Base-by-base conservation (phyloP, 2,888 invertebrate genomes). In the Temnothorax unifasciatus region DNA sequence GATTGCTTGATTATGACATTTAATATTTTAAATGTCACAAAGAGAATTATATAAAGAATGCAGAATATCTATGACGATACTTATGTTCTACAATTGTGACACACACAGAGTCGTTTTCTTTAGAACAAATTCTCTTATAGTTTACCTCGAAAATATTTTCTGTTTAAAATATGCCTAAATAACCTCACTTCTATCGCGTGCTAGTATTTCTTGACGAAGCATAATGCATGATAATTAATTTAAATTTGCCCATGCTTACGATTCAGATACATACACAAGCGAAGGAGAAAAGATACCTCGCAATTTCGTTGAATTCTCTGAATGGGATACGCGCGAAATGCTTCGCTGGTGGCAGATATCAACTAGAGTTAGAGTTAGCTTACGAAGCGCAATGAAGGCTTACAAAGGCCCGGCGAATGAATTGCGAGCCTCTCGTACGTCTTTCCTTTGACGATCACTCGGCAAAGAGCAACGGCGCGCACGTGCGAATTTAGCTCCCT, bases 391-490 rank as follows among this genome's bases (percentile, higher is more conserved):
- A 47, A 76, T n/a, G 44, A 47, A 69, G 47, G 44, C 41, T 68
- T 68, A 44, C 54, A 41, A 54, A 68, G 6, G 15, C 77, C 34
- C 68, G 38, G 15, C 25, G 34, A 18, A 71, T 88, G 84, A 88
- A 88, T 85, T 84, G 81, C 82, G 73, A 76, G 34, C 15, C 38
- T 21, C 82, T 84, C 82, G 77, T 87, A 79, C 63, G 79, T 57
- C 57, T 86, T 74, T 79, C 54, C 81, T 85, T 88, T 86, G 66
- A 82, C 21, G 75, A 47, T 29, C 61, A 25, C 25, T 50, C 57
- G 9, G 84, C 84, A 88, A 85, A 89, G 86, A 86, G 81, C 85
- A 89, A 76, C 81, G 54, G 18, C 13, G n/a, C 44, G 73, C 44
- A 21, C 57, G 18, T 73, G 74, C 18, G 47, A 73, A 59, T 81